A percentile compares a stretch with the other conserved stretches of the same genome.
These are phyloP conservation scores for Drosophila crucigera DNA, from an alignment of 2,888 invertebrate genomes.

Conservation along the genomic window DNA sequence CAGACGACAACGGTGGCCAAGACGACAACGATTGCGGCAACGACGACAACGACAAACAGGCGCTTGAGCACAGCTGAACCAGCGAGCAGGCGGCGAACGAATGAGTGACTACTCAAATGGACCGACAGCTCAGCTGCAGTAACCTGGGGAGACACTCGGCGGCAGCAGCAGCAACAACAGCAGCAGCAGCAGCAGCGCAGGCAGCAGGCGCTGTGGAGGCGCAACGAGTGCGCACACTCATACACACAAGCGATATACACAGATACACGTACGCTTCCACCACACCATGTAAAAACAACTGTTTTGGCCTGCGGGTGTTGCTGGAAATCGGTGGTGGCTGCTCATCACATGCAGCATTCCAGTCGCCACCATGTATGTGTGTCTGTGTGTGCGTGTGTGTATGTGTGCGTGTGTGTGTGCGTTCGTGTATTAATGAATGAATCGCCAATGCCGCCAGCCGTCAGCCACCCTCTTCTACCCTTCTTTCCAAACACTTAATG, in stretches of 20 bases:
- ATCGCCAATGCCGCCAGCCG: slow-evolving; percentile 71
- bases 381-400: slow-evolving; percentile 4
- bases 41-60: slow-evolving; percentile 49
- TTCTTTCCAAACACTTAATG: slow-evolving; percentile 22
- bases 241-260: slow-evolving; percentile 40
- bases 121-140: slow-evolving; percentile 72
- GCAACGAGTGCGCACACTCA: slow-evolving; percentile 78
- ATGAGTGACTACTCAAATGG: slow-evolving; percentile 78
- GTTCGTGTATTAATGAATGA: slow-evolving; percentile 75
- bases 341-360: slow-evolving; percentile 66
- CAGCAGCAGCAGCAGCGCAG: slow-evolving; percentile 30
- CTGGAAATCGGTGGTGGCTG: slow-evolving; percentile 67
- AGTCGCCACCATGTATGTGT: slow-evolving; percentile 30
- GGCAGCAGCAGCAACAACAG: slow-evolving; percentile 12
- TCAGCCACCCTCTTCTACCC: slow-evolving; percentile 32
- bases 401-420: slow-evolving; percentile 7
- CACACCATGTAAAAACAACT: slow-evolving; percentile 40
- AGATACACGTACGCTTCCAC: slow-evolving; percentile 24
- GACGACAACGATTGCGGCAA: slow-evolving; percentile 19
- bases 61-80: slow-evolving; percentile 78
- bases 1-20: slow-evolving; percentile 38
- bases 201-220: slow-evolving; percentile 66
- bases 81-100: slow-evolving; percentile 80
- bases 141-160: slow-evolving; percentile 59
- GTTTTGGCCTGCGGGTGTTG: slow-evolving; percentile 61